These are phyloP conservation scores for Trachythela sp. DNA, from an alignment of 64 coral and sea anemone species.

Conservation along the genomic window DNA sequence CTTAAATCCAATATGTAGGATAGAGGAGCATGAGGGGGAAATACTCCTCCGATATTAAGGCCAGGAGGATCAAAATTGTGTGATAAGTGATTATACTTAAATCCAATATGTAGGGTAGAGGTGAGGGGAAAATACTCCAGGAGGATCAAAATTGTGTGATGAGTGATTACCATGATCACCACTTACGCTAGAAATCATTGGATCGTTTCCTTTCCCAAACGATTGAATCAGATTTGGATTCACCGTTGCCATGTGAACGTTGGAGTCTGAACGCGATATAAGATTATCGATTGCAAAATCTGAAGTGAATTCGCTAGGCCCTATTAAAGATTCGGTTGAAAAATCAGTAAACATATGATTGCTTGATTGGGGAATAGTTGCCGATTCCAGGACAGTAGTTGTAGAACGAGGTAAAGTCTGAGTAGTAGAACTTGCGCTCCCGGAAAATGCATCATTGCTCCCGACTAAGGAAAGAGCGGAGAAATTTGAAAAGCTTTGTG, in stretches of 20 bases:
- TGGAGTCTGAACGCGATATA: constrained; percentile 8
- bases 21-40: neutral
- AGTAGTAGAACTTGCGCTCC: neutral
- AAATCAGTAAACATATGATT: constrained; percentile 17
- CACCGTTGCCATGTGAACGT: constrained; percentile 1
- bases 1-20: neutral
- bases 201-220: constrained; percentile 12
- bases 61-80: neutral
- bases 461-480: constrained; percentile 2
- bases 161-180: neutral
- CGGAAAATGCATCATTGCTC: neutral
- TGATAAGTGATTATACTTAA: too few relatives aligned
- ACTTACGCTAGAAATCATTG: constrained; percentile 17
- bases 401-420: neutral
- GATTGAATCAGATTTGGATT: constrained; percentile 11
- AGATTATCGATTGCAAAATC: constrained; percentile 16
- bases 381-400: neutral
- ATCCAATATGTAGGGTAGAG: neutral
- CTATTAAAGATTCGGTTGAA: constrained; percentile 4
- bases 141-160: neutral
- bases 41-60: neutral
- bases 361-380: neutral
- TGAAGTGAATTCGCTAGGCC: constrained; percentile 8
- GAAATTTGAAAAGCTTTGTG: constrained; percentile 13
- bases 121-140: neutral